Conservation (phyloP, 2,888 invertebrate species). For the Ceriagrion tenellum region DNA sequence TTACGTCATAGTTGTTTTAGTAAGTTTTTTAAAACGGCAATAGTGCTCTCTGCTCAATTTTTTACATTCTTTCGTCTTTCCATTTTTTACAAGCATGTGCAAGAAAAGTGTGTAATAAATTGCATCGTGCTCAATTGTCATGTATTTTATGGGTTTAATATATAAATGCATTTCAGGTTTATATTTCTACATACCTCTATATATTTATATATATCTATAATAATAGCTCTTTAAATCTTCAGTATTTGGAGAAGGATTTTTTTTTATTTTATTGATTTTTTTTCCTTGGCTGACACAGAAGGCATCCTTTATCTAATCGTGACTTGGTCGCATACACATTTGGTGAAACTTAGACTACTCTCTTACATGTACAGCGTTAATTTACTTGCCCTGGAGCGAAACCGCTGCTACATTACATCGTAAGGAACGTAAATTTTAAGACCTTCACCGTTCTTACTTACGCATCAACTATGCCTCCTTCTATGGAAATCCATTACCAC, state of each 20-base stretch:
- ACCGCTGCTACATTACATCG: neutral
- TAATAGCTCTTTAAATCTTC: neutral
- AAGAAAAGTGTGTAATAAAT: constrained; percentile 54
- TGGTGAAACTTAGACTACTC: neutral
- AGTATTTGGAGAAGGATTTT: neutral
- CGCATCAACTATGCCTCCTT: neutral
- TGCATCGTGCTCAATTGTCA: constrained; percentile 56
- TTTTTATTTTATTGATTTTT: neutral
- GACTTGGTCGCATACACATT: neutral
- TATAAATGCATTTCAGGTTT: constrained; percentile 30
- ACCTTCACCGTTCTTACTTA: neutral
- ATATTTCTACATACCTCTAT: constrained; percentile 1
- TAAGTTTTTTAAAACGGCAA: neutral
- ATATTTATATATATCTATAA: constrained; percentile 20
- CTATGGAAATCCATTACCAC: neutral
- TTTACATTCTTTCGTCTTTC: constrained; percentile 45
- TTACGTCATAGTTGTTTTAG: constrained; percentile 10
- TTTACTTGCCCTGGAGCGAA: neutral
- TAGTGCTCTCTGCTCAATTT: constrained; percentile 33
- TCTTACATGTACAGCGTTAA: neutral
- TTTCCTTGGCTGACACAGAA: constrained; percentile 1
- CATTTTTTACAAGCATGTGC: constrained; percentile 56
- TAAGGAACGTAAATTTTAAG: neutral
- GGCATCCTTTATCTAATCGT: neutral
- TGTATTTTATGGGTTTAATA: constrained; percentile 48